Evolutionary conservation across 2,797 vertebrate species (phyloP), one percentile per base, ranked within the genome.

Genomic region (Bovichtus diacanthus): DNA sequence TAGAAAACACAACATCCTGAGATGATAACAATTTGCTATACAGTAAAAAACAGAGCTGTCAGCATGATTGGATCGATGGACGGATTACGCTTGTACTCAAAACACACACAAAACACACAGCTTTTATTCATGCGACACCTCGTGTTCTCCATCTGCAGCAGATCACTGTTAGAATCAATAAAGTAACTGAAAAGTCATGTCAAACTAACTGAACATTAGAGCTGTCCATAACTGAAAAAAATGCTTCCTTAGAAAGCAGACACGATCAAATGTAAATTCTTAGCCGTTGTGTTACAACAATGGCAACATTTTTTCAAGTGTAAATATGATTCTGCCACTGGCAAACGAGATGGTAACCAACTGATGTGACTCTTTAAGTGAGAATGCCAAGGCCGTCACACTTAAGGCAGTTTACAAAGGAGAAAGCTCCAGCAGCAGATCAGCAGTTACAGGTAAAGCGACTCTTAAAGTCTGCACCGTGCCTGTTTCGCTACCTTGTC

Each of bases 171-270:
- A 80, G 49, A 74, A 59, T 66, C 69, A 68, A 47, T 56, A 44
- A 78, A 49, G 64, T 70, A 80, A 82, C 59, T 34, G 31, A 38
- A 77, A 74, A 53, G 74, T 76, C 71, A 74, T 53, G 74, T 76
- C 71, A 75, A 62, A 78, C 67, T 73, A 74, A 74, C 49, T 72
- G 71, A 88, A 86, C 85, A 89, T 82, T 74, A 87, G 78, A 88
- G 71, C 87, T 88, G 82, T 89, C 82, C 85, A 80, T 67, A 84
- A 82, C 74, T 74, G 69, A 74, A 74, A 74, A 88, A 81, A 74
- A 89, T 86, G 93, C 94, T 94, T 94, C 93, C 93, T 93, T 84
- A 94, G 92, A 94, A 94, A 94, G 94, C 93, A 94, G 82, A 89
- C 76, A 74, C 38, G 10, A 85, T 90, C 81, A 83, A 84, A 81